These are phyloP conservation scores for Saturnia pavonia DNA, from an alignment of 2,888 invertebrate genomes.

Conservation along the genomic window DNA sequence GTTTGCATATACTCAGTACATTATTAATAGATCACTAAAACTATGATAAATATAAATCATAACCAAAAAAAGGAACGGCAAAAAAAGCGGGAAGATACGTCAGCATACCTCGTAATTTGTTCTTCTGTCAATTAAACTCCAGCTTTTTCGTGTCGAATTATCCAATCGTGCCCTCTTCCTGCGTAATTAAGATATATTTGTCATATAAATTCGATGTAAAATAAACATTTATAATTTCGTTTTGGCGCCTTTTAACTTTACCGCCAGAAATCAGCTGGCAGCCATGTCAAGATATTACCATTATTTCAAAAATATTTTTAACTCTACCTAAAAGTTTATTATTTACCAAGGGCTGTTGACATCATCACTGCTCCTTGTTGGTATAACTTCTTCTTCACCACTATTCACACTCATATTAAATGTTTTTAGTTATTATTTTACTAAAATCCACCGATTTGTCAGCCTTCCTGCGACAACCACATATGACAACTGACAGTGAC, in stretches of 20 bases:
- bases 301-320: slow-evolving; percentile 32
- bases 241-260: slow-evolving; percentile 76
- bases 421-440: slow-evolving; percentile 28
- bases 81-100: slow-evolving; percentile 58
- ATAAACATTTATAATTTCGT: slow-evolving; percentile 27
- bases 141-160: slow-evolving; percentile 60
- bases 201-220: slow-evolving; percentile 17
- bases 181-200: slow-evolving; percentile 39
- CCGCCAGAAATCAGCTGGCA: slow-evolving; percentile 78
- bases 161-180: slow-evolving; percentile 68
- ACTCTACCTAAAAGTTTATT: background rate
- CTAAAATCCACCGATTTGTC: background rate
- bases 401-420: slow-evolving; percentile 54
- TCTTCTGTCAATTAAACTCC: slow-evolving; percentile 73
- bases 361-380: slow-evolving; percentile 46
- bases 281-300: slow-evolving; percentile 33
- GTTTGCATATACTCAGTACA: slow-evolving; percentile 17
- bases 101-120: slow-evolving; percentile 69
- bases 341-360: slow-evolving; percentile 65
- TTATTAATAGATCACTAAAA: slow-evolving; percentile 24
- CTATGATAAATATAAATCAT: slow-evolving; percentile 30
- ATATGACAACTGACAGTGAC: background rate
- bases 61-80: slow-evolving; percentile 47
- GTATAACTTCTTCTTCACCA: slow-evolving; percentile 49
- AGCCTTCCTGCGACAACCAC: background rate